Evolutionary conservation across 2,888 invertebrate genomes (phyloP), one percentile per base, ranked within the genome.

Genomic region (Pseudeuparius sepicola): DNA sequence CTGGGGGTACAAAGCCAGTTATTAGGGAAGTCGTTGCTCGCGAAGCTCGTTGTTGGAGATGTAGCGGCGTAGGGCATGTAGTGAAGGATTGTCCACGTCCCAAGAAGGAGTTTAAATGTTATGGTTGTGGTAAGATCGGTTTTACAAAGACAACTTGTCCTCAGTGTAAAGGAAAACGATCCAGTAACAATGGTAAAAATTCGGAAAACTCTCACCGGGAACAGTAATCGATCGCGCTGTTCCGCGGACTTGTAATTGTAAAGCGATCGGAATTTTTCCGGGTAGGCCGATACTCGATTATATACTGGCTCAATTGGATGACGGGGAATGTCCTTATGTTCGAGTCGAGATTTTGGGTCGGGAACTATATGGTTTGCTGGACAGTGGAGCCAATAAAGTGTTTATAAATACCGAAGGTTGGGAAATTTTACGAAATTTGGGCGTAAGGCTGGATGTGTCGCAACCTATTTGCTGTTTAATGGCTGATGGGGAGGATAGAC

Each of bases 201-300:
- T 3, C 30, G 33, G 33, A 16, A 33, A 33, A 33, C 26, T 24
- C 12, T 15, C 14, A 4, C 14, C 10, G 23, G 14, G 12, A 16
- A 4, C 29, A 29, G 6, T 29, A 29, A 10, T 18, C 12, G 11
- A 31, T 15, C 31, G 31, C 15, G 31, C 11, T 23, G 23, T 14
- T 27, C 26, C 26, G 6, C n/a, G n/a, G n/a, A n/a, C n/a, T n/a
- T n/a, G 10, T 32, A 14, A 23, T 4, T 6, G 6, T 11, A 2
- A 3, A 20, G 16, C 12, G 34, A 29, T 34, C 14, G n/a, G 18
- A 7, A 7, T 11, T 20, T 11, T 27, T 20, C 3, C 13, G 15
- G 15, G 20, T 34, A 34, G 29, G 23, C 14, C 16, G 6, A 20
- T 34, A 9, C 15, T 34, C 5, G 34, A 34, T 14, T 34, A 28